phyloP scores from a whole-genome alignment of 2,888 invertebrate genomes.

The Linnaemya tessellans region DNA sequence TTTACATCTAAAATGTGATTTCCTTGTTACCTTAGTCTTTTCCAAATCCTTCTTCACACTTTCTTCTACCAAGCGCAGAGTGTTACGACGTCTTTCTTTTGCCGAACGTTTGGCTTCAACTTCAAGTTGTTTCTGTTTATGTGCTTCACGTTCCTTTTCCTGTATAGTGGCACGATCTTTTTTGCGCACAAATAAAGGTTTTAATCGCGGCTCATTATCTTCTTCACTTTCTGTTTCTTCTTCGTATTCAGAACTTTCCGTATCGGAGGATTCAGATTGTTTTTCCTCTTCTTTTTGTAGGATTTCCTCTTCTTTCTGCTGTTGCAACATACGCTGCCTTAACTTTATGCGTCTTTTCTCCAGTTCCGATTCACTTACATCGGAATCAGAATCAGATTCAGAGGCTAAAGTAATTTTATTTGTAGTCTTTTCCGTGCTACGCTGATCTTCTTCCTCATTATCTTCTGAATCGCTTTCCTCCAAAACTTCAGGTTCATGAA shows the following conservation, averaged over 20 bases:
- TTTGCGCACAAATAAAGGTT: slow-evolving; percentile 97
- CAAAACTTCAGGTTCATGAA: slow-evolving; percentile 88
- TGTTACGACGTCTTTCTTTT: slow-evolving; percentile 94
- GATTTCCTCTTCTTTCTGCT: slow-evolving; percentile 89
- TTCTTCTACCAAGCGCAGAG: slow-evolving; percentile 94
- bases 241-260: slow-evolving; percentile 92
- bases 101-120: slow-evolving; percentile 91
- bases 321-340: slow-evolving; percentile 87
- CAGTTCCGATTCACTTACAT: slow-evolving; percentile 93
- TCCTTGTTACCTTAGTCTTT: slow-evolving; percentile 84
- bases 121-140: slow-evolving; percentile 93
- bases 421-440: slow-evolving; percentile 82
- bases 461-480: slow-evolving; percentile 85
- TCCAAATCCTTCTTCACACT: slow-evolving; percentile 92
- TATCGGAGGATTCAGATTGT: slow-evolving; percentile 86
- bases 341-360: slow-evolving; percentile 90
- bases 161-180: slow-evolving; percentile 97
- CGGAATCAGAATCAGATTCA: slow-evolving; percentile 90
- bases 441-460: slow-evolving; percentile 80
- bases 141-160: slow-evolving; percentile 95
- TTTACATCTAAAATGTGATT: not conserved
- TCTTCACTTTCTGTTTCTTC: slow-evolving; percentile 93
- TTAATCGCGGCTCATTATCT: slow-evolving; percentile 95
- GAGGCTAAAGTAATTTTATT: slow-evolving; percentile 82
- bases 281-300: slow-evolving; percentile 85